A percentile compares a stretch with the other conserved stretches of the same genome.
Evolutionary conservation across 2,797 vertebrate species (phyloP).

Genomic region (Pseudochromis fuscus): DNA sequence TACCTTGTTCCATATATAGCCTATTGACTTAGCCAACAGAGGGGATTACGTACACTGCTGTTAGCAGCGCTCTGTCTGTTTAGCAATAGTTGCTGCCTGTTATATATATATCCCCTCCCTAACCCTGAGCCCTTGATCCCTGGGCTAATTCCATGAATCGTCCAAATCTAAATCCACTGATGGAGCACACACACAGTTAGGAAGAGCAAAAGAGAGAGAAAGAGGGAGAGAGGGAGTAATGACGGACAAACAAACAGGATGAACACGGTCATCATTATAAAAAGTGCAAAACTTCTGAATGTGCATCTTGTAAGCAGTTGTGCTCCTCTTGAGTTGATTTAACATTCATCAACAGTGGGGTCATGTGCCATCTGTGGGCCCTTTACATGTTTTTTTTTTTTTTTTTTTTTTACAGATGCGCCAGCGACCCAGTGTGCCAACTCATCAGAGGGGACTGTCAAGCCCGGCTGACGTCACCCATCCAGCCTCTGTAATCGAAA

Average conservation of each 20-base stretch:
- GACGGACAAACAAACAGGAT: conserved; percentile 12
- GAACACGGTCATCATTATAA: neutral
- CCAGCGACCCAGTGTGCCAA: conserved; percentile 55
- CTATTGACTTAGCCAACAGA: conserved; percentile 52
- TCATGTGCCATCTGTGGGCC: conserved; percentile 29
- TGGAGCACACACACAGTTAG: conserved; percentile 50
- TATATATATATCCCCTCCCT: conserved; percentile 64
- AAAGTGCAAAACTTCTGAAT: conserved; percentile 16
- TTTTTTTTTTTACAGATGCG: conserved; percentile 64
- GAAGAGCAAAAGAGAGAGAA: neutral
- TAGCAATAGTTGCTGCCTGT: conserved; percentile 65
- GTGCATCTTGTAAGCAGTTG: neutral
- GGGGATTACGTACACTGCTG: conserved; percentile 67
- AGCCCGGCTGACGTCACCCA: conserved; percentile 81
- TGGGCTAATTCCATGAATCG: conserved; percentile 83
- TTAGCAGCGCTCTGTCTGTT: conserved; percentile 58
- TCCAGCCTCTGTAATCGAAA: conserved; percentile 82
- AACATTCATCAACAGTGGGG: neutral
- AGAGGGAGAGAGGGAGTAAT: conserved; percentile 9
- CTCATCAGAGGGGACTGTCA: conserved; percentile 71
- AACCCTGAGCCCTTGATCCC: conserved; percentile 81
- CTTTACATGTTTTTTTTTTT: conserved; percentile 41
- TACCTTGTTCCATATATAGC: conserved; percentile 52
- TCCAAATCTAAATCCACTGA: conserved; percentile 85
- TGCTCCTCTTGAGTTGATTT: neutral